phyloP scores from a whole-genome alignment of 2,113 vertebrate genomes.

The Herpetotheres cachinnans region DNA sequence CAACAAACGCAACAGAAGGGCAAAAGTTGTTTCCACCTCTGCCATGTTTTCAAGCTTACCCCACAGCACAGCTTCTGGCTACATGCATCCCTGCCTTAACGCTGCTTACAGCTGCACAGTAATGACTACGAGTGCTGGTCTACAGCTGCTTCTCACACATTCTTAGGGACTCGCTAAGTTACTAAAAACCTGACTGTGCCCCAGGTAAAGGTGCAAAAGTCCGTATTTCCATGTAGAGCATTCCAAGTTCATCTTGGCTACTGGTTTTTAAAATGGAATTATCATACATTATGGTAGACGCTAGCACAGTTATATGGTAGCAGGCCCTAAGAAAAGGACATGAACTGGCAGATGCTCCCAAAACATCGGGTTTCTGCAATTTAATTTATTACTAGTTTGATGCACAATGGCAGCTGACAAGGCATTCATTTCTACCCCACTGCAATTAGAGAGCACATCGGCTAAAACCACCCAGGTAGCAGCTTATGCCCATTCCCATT shows the following conservation, averaged over 20 bases:
- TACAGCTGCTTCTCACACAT: background rate
- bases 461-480: background rate
- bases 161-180: background rate
- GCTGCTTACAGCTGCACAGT: background rate
- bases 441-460: background rate
- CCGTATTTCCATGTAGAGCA: background rate
- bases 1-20: background rate
- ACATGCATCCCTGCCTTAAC: background rate
- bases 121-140: rapidly evolving
- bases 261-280: background rate
- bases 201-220: background rate
- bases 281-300: background rate
- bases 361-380: background rate
- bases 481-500: background rate
- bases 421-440: background rate
- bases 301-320: background rate
- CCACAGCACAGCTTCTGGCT: background rate
- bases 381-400: background rate
- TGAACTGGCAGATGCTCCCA: background rate
- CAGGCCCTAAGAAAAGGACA: background rate
- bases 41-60: background rate
- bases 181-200: background rate
- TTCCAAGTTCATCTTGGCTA: background rate
- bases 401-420: background rate
- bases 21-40: background rate